Conservation (phyloP, 1,140 invertebrate species). For the Brachionus paranguensis region DNA sequence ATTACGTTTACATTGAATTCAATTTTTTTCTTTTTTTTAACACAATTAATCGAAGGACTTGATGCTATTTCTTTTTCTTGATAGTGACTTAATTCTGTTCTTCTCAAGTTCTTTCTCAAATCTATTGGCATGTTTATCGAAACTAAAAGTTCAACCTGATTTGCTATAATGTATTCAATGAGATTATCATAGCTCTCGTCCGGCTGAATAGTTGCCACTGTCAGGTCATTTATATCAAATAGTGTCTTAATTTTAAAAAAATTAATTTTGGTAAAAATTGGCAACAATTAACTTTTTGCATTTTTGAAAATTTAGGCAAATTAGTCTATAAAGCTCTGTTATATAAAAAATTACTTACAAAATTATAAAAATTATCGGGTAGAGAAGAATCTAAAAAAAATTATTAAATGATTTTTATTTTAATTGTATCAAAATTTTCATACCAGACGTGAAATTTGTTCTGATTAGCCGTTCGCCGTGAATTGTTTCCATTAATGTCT, state of each 20-base stretch:
- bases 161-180: neutral
- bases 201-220: neutral
- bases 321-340: too few species aligned
- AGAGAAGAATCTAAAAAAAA: neutral
- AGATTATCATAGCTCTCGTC: neutral
- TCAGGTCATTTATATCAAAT: constrained; percentile 23
- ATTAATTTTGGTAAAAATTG: too few species aligned
- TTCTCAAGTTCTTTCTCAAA: neutral
- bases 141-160: constrained; percentile 9
- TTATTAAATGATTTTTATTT: neutral
- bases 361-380: neutral
- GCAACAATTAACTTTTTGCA: too few species aligned
- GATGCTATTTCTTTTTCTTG: neutral
- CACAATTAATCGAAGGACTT: neutral
- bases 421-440: neutral
- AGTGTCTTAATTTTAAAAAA: neutral
- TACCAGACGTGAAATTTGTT: neutral
- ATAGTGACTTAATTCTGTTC: neutral
- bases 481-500: neutral
- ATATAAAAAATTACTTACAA: neutral
- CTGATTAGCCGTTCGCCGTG: neutral
- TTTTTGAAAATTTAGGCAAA: too few species aligned
- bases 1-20: constrained; percentile 6
- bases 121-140: neutral
- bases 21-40: neutral